phyloP scores from a whole-genome alignment of 2,888 invertebrate genomes.

The Plebejus anna region DNA sequence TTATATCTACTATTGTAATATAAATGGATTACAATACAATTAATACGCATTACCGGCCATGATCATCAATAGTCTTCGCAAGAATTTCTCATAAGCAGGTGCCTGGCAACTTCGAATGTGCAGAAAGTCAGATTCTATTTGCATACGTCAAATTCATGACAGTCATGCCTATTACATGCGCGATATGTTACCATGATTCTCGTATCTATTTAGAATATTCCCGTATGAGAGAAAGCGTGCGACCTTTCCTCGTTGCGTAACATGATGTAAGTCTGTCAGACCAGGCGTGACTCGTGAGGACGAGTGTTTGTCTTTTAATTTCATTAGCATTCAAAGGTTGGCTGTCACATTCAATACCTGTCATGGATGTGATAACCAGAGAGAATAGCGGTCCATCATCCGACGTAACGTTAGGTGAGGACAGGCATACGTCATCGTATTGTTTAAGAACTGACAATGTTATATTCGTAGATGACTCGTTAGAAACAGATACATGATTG shows the following conservation, averaged over 20 bases:
- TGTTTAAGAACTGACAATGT: neutral
- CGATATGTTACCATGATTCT: neutral
- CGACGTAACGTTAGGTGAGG: neutral
- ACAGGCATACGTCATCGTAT: neutral
- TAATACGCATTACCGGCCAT: constrained; percentile 1
- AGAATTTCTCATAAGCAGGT: neutral
- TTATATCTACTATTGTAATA: neutral
- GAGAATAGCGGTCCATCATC: constrained; percentile 11
- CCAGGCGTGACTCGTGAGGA: neutral
- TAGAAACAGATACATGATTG: neutral
- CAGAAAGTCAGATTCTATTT: neutral
- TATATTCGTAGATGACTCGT: neutral
- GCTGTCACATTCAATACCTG: constrained; percentile 19
- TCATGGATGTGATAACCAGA: constrained; percentile 7
- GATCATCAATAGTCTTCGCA: neutral
- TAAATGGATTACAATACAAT: constrained; percentile 16
- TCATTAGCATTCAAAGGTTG: constrained; percentile 28
- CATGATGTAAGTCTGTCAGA: constrained; percentile 21
- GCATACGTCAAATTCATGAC: neutral
- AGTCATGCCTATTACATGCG: neutral
- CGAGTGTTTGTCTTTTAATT: constrained; percentile 18
- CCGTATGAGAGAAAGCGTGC: constrained; percentile 22
- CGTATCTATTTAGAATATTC: constrained; percentile 6
- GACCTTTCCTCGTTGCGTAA: constrained; percentile 26
- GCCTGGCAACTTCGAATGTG: neutral